Base-by-base conservation (phyloP, 2,113 vertebrate species). In the Pluvianellus socialis region DNA sequence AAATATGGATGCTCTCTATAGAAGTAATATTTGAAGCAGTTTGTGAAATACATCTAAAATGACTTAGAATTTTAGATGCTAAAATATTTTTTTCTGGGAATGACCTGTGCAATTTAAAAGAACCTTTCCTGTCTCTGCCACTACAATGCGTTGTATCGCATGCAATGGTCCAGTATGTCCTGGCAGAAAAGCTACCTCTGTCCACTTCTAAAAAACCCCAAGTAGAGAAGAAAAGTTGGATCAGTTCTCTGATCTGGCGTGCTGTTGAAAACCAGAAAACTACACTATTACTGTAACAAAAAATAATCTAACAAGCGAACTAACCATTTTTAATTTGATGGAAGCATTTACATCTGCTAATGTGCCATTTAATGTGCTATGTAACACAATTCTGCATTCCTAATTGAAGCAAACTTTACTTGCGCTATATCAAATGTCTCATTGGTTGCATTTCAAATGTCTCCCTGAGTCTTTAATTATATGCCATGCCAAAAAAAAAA, bases 361-460 rank as follows among this genome's bases (percentile, higher is more conserved):
- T 91, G 84, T 92, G 38, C 91, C 89, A 79, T 92, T 95, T 96
- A 95, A 92, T 88, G 58, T 79, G 62, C 92, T 91, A 74, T 92
- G 68, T 96, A 94, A 89, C 68, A 71, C 86, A 92, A 95, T 94
- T 95, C 80, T 70, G 49, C 77, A 67, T 73, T 94, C 58, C 32
- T 95, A 95, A 95, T 79, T 94, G 91, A 95, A 86, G 86, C 68
- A 91, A 94, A 91, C 63, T 61, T 95, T 85, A 82, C 2, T 30
- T 65, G 42, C 2, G 1, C 42, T 72, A 1, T 62, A 90, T 82
- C 77, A 89, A 82, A 76, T 88, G 20, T 95, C 49, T 95, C 84
- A 82, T 11, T 71, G 70, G 40, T 91, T 91, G 38, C 53, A 87
- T 92, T 94, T 84, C 58, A 85, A 73, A 68, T 75, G 35, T 79